Evolutionary conservation across 2,888 invertebrate genomes (phyloP).

Genomic region (Malachius bipustulatus): DNA sequence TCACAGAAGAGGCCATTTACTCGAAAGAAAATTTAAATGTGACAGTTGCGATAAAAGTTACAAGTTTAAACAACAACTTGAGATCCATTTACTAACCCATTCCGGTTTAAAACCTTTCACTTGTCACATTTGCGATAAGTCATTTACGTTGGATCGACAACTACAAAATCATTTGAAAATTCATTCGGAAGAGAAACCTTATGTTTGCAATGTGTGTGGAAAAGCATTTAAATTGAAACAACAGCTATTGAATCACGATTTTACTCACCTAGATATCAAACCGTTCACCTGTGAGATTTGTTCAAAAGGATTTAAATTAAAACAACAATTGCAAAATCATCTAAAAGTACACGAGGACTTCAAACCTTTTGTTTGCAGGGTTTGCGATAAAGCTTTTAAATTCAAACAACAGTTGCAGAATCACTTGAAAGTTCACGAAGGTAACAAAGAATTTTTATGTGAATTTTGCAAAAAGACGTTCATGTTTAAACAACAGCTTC

Average conservation of each 20-base stretch:
- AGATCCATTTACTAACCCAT: constrained; percentile 18
- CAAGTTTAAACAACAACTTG: constrained; percentile 19
- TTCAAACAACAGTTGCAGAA: constrained; percentile 17
- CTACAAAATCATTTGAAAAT: constrained; percentile 18
- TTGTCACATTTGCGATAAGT: constrained; percentile 19
- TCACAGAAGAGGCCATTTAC: background rate
- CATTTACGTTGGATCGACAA: constrained; percentile 21
- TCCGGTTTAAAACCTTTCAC: constrained; percentile 14
- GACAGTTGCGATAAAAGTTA: background rate
- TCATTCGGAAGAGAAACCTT: constrained; percentile 16
- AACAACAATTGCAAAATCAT: constrained; percentile 23
- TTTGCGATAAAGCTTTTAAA: constrained; percentile 14
- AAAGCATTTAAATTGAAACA: constrained; percentile 22
- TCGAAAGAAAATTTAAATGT: background rate
- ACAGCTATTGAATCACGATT: constrained; percentile 18
- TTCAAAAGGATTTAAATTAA: constrained; percentile 20
- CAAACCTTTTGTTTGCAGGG: constrained; percentile 17
- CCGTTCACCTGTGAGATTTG: constrained; percentile 20
- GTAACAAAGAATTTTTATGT: constrained; percentile 14
- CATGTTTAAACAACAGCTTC: constrained; percentile 16
- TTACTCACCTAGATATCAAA: constrained; percentile 18
- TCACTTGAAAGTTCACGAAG: constrained; percentile 15
- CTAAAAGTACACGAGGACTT: constrained; percentile 18
- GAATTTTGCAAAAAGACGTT: constrained; percentile 20
- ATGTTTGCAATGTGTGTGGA: constrained; percentile 16